These are phyloP conservation scores for Apodemia hepburni DNA, from an alignment of 2,888 invertebrate species.

Conservation along the genomic window DNA sequence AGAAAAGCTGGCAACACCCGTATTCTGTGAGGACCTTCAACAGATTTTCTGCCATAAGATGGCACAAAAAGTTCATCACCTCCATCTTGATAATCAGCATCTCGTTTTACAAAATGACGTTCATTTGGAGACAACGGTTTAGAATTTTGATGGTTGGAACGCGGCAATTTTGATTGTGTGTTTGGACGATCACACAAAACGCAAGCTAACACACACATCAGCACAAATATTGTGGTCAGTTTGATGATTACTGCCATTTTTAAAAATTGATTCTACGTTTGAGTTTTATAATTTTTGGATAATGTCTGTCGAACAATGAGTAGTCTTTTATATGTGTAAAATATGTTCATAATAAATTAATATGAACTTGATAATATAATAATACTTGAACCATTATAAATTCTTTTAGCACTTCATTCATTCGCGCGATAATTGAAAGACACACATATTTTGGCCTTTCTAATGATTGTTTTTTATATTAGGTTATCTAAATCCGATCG, in stretches of 20 bases:
- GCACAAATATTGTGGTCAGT: slow-evolving; percentile 21
- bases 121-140: slow-evolving; percentile 25
- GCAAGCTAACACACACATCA: background rate
- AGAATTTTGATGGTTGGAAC: background rate
- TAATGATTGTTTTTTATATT: background rate
- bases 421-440: background rate
- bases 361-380: background rate
- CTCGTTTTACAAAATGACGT: slow-evolving; percentile 52
- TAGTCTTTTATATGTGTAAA: background rate
- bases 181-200: slow-evolving; percentile 1
- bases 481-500: background rate
- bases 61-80: slow-evolving; percentile 40
- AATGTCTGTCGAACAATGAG: background rate
- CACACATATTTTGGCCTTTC: background rate
- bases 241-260: slow-evolving; percentile 33
- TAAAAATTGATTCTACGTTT: too few species aligned
- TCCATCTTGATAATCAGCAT: slow-evolving; percentile 38
- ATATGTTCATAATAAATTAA: background rate
- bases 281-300: too few species aligned
- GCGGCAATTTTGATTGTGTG: background rate
- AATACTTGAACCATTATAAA: background rate
- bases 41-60: slow-evolving; percentile 41
- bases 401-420: background rate
- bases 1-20: slow-evolving; percentile 55
- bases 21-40: slow-evolving; percentile 53